Base-by-base conservation (phyloP, 1,140 invertebrate genomes). In the Dryas iulia region DNA sequence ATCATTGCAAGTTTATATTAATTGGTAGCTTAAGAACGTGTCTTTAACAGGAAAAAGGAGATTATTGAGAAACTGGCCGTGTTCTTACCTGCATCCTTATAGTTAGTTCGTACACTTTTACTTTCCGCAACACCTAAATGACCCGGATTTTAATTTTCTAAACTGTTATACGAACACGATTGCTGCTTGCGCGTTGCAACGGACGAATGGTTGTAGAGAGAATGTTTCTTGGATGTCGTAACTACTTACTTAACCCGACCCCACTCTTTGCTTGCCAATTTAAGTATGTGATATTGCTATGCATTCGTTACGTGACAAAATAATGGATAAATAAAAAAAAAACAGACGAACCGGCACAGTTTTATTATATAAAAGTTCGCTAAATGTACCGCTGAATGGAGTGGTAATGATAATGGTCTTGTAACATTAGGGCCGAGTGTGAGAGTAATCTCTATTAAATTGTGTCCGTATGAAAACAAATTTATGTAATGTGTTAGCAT, bases 201-300 rank as follows among this genome's bases (percentile, higher is more conserved):
- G 67, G 59, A 59, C 76, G 79, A 75, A 71, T 79, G 74, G 33
- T 56, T 58, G 39, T 70, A 71, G 81, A 77, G 83, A 76, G 85
- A 87, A 81, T 89, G 85, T 69, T 81, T 12, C 52, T 21, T 58
- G 59, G 71, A 73, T 90, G 82, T 77, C 76, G 84, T 89, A 90
- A 90, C 83, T 77, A 81, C 86, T 90, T 90, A 89, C 86, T 88
- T 84, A 90, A 90, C 82, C 71, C 72, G 33, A 69, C 62, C 80
- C 85, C 80, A n/a, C 83, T 56, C 82, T 83, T 60, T 62, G 21
- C 58, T 59, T 59, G 35, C 59, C 39, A 62, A 52, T 62, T 30
- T 62, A 52, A 12, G 24, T 62, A 35, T 62, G 59, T 53, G 47
- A 60, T 33, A 52, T 23, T 53, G 58, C 66, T 69, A 31, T 47